Conservation (phyloP, 2,797 vertebrate genomes). For the Alauda arvensis region DNA sequence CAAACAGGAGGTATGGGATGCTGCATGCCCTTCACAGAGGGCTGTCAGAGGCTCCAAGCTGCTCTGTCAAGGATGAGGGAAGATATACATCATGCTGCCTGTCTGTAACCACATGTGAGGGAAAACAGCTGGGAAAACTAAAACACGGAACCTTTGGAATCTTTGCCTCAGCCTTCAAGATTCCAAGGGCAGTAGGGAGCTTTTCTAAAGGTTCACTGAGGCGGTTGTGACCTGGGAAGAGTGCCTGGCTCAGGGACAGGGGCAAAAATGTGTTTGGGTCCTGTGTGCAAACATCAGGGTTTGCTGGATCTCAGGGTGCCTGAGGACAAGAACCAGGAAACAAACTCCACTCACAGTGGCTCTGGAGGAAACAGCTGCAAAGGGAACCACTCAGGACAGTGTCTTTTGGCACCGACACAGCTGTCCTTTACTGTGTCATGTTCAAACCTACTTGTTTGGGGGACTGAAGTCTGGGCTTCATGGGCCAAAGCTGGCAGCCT, state of each 20-base stretch:
- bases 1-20: not conserved
- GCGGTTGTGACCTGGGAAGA: not conserved
- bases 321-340: slow-evolving; percentile 8
- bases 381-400: not conserved
- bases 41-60: not conserved
- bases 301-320: not conserved
- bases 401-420: not conserved
- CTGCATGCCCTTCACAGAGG: not conserved
- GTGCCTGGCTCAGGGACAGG: not conserved
- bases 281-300: not conserved
- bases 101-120: not conserved
- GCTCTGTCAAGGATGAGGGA: not conserved
- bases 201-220: not conserved
- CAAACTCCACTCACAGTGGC: not conserved
- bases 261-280: not conserved
- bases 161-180: not conserved
- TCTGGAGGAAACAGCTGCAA: slow-evolving; percentile 3
- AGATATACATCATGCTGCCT: not conserved
- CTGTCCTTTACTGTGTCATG: fast-evolving
- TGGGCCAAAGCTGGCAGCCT: not conserved
- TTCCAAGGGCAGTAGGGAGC: not conserved
- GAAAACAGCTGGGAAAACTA: not conserved
- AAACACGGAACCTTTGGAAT: not conserved
- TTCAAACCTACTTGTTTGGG: not conserved
- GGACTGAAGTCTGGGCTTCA: not conserved